phyloP scores from a whole-genome alignment of 1,140 invertebrate species.

The Pachypeltis micranthus region DNA sequence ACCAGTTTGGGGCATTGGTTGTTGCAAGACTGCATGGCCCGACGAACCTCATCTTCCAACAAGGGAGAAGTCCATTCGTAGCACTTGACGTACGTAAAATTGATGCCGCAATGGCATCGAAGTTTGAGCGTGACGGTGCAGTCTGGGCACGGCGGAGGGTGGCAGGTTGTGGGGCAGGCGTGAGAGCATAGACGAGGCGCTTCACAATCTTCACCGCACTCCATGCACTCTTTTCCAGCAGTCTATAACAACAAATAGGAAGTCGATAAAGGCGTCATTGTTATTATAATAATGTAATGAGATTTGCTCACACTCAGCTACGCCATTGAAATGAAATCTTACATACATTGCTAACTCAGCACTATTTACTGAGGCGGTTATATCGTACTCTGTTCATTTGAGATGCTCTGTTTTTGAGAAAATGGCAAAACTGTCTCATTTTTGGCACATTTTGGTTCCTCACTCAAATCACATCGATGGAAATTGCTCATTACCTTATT shows the following conservation, averaged over 20 bases:
- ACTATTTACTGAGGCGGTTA: too few species aligned
- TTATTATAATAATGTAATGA: constrained; percentile 18
- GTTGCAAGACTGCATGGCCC: constrained; percentile 53
- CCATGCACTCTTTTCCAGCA: constrained; percentile 46
- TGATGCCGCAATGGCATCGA: constrained; percentile 67
- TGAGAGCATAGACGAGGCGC: constrained; percentile 65
- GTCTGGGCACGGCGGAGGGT: constrained; percentile 6
- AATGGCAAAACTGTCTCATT: too few species aligned
- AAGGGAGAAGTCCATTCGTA: constrained; percentile 43
- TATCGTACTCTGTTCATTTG: too few species aligned
- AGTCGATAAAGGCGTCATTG: neutral
- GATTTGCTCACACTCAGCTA: too few species aligned
- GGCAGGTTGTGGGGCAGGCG: constrained; percentile 60
- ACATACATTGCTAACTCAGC: too few species aligned
- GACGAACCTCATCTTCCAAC: constrained; percentile 35
- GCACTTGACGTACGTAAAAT: constrained; percentile 60
- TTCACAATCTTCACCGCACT: constrained; percentile 57
- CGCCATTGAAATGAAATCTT: too few species aligned
- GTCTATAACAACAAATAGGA: constrained; percentile 24
- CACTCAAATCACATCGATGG: too few species aligned
- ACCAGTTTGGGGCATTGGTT: constrained; percentile 79
- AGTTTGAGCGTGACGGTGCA: neutral
- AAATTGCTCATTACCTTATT: too few species aligned
- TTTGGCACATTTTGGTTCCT: too few species aligned
- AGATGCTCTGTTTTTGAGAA: too few species aligned